Percentiles rank a stretch among this genome's conserved stretches.
phyloP scores from a whole-genome alignment of 1,140 invertebrate species.

The Chymomyza costata region DNA sequence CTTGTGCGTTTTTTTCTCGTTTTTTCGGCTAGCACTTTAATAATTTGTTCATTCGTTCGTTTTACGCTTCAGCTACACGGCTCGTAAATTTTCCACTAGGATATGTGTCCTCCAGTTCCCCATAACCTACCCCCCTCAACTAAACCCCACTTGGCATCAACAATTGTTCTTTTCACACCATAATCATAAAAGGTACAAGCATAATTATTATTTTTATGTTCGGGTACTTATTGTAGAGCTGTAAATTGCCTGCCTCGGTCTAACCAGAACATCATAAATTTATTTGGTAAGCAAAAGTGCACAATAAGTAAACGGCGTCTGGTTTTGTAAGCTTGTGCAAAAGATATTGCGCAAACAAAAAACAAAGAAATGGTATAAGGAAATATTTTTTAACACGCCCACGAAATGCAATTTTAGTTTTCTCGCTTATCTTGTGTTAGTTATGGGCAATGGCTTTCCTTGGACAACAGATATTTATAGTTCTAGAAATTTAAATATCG shows the following conservation, averaged over 20 bases:
- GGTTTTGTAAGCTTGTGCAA: too few relatives aligned
- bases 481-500: too few relatives aligned
- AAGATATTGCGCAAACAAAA: too few relatives aligned
- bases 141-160: too few relatives aligned
- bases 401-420: too few relatives aligned
- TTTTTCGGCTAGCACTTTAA: slow-evolving; percentile 46
- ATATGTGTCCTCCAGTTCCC: slow-evolving; percentile 26
- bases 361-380: too few relatives aligned
- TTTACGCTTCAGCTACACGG: slow-evolving; percentile 50
- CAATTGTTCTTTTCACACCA: slow-evolving; percentile 74
- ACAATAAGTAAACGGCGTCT: too few relatives aligned
- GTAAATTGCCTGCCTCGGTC: slow-evolving; percentile 62
- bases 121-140: slow-evolving; percentile 12
- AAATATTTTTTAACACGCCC: too few relatives aligned
- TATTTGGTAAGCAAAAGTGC: too few relatives aligned
- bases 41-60: slow-evolving; percentile 65
- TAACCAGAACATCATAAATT: slow-evolving; percentile 54
- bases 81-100: slow-evolving; percentile 58
- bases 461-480: too few relatives aligned
- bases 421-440: too few relatives aligned
- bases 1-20: slow-evolving; percentile 10
- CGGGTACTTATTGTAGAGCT: slow-evolving; percentile 70
- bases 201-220: slow-evolving; percentile 74
- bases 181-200: slow-evolving; percentile 71
- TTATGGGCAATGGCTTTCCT: too few relatives aligned